phyloP scores from a whole-genome alignment of 2,113 vertebrate species.

The Chrysemys picta region DNA sequence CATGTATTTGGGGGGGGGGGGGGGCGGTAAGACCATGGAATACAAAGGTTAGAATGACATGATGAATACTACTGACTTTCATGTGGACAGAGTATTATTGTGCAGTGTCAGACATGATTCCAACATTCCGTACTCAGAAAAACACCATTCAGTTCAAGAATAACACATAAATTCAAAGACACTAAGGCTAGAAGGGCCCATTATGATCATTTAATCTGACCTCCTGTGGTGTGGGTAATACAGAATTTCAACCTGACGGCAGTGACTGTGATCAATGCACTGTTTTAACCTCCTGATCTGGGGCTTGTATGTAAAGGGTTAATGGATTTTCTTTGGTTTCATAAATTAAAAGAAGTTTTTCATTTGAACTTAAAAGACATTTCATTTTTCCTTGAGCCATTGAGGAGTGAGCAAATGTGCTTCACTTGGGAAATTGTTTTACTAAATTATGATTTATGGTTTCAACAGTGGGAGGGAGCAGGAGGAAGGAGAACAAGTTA shows the following conservation, averaged over 20 bases:
- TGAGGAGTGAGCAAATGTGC: not conserved
- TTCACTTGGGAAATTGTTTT: not conserved
- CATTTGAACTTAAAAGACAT: not conserved
- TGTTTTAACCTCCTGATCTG: not conserved
- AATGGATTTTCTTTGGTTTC: not conserved
- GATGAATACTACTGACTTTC: not conserved
- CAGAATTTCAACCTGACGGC: not conserved
- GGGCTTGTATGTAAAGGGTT: not conserved
- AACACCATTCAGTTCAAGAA: conserved; percentile 9
- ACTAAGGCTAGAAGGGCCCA: not conserved
- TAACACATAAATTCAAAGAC: not conserved
- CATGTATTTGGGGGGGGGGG: not conserved
- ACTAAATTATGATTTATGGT: not conserved
- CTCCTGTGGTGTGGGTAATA: not conserved
- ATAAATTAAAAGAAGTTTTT: not conserved
- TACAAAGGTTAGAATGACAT: not conserved
- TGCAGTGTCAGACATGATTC: not conserved
- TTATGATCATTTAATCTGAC: not conserved
- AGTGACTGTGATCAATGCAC: not conserved
- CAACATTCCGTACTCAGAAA: not conserved
- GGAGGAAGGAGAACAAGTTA: not conserved
- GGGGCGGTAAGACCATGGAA: not conserved
- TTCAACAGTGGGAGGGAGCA: not conserved
- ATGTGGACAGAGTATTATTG: not conserved
- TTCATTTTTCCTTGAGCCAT: conserved; percentile 5